A percentile compares a stretch with the other conserved stretches of the same genome.
phyloP scores from a whole-genome alignment of 1,140 invertebrate species.

The Colletes latitarsis region DNA sequence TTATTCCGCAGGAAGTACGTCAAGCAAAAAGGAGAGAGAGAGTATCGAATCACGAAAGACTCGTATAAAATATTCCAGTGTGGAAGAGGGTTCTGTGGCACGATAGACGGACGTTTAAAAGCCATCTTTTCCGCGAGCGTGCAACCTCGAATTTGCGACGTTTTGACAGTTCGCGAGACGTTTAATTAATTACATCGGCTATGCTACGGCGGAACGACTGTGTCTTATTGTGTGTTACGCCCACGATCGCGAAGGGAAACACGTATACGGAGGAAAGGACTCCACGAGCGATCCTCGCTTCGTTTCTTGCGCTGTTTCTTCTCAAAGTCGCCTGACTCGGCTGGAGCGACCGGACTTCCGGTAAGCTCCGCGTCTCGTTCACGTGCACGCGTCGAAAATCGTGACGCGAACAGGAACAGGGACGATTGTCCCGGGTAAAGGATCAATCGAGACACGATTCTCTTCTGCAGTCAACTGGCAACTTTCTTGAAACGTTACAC shows the following conservation, averaged over 20 bases:
- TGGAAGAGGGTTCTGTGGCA: background rate
- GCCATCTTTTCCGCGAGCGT: background rate
- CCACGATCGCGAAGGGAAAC: background rate
- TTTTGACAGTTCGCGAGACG: constrained; percentile 20
- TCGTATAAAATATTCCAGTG: background rate
- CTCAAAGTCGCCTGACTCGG: background rate
- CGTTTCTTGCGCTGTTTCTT: constrained; percentile 9
- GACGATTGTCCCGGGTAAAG: background rate
- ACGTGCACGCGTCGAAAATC: background rate
- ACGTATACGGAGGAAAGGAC: background rate
- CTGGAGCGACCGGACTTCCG: background rate
- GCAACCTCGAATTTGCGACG: constrained; percentile 15
- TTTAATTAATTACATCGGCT: constrained; percentile 36
- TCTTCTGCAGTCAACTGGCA: background rate
- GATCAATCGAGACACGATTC: background rate
- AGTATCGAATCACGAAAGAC: background rate
- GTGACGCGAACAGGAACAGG: background rate
- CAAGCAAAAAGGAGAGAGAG: too few relatives aligned
- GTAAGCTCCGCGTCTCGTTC: background rate
- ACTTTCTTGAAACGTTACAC: too few relatives aligned
- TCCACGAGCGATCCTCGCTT: background rate
- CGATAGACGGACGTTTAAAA: background rate
- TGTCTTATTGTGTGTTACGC: background rate
- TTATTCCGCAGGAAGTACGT: too few relatives aligned
- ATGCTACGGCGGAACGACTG: background rate